Conservation (phyloP, 2,888 invertebrate species). For the Himalopsyche japonica region DNA sequence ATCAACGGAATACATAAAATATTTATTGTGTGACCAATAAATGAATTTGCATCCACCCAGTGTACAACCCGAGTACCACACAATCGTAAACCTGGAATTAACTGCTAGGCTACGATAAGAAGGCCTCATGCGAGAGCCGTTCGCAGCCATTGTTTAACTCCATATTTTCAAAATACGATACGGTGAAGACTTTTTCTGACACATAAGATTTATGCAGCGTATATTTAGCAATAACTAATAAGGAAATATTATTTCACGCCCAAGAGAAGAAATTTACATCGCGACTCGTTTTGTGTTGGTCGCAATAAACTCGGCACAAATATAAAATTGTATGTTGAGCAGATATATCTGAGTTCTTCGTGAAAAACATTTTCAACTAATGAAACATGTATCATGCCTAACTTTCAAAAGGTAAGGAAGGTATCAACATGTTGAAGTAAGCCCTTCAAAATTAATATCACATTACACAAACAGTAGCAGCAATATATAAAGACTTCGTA, state of each 20-base stretch:
- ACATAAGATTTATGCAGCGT: background rate
- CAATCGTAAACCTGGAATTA: background rate
- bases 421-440: too few species aligned
- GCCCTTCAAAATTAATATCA: too few species aligned
- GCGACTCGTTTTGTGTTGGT: too few species aligned
- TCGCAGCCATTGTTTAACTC: background rate
- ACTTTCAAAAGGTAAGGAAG: too few species aligned
- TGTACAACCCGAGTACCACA: background rate
- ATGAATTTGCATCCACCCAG: background rate
- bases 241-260: background rate
- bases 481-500: too few species aligned
- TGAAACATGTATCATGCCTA: too few species aligned
- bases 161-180: background rate
- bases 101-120: background rate
- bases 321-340: too few species aligned
- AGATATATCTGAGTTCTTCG: too few species aligned
- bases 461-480: too few species aligned
- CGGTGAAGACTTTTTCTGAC: background rate
- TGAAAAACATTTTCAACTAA: too few species aligned
- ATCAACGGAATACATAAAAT: too few species aligned
- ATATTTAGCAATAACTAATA: background rate
- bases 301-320: too few species aligned
- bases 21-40: background rate
- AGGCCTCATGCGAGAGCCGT: background rate
- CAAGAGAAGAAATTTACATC: background rate